Evolutionary conservation across 1,140 invertebrate genomes (phyloP), one percentile per base, ranked within the genome.

Genomic region (Epicauta chinensis): DNA sequence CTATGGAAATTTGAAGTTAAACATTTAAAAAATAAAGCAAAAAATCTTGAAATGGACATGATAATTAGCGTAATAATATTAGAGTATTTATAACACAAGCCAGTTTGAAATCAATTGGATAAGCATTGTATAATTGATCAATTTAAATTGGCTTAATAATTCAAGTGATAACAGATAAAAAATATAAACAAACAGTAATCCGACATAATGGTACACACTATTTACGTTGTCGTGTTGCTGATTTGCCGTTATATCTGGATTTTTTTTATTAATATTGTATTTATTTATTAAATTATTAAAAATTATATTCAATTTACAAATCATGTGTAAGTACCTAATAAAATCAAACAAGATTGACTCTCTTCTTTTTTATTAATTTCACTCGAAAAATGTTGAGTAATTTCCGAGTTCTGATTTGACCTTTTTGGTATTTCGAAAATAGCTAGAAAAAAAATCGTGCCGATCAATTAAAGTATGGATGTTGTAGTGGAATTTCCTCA

Each of bases 11-110:
- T 77, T 77, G 75, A 83, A 51, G 58, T 68, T 10, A 67, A 76
- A 17, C 23, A 55, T 6, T 44, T 72, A 44, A 46, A 63, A 6
- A 64, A 66, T 23, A 56, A 71, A 14, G 70, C 76, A 0, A 42
- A 69, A 75, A 49, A 69, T 76, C 31, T 66, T 73, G 2, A 77
- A 76, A 51, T 84, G 82, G 81, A 60, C 82, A 14, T 81, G 81
- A 1, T 82, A 86, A 58, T 58, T 56, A 41, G 7, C 75, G 78
- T 61, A 55, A 54, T 31, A 67, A 71, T 55, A 51, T 68, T 1
- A 68, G 65, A 54, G 36, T 60, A 1, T 78, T 78, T 54, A 65
- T 78, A 16, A 72, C 69, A 13, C 77, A 79, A 59, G 74, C 75
- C 45, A 76, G 77, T 11, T 61, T 72, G 16, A 70, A 77, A 37